phyloP scores from a whole-genome alignment of 2,113 vertebrate species.

The Platycercus adscitus region DNA sequence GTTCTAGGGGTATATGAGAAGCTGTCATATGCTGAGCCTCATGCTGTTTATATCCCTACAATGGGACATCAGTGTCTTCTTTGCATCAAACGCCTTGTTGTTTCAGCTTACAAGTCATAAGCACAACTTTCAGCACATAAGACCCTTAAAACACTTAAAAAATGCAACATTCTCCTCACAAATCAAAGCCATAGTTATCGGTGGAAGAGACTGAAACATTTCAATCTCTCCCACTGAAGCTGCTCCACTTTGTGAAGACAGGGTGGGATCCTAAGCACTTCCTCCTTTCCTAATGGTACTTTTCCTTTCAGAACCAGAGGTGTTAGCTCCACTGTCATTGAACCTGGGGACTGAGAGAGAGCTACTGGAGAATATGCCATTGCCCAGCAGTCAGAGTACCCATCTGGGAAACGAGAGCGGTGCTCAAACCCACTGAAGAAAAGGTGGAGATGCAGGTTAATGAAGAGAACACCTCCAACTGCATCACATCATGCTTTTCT shows the following conservation, averaged over 20 bases:
- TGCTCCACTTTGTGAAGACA: not conserved
- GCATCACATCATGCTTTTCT: not conserved
- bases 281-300: not conserved
- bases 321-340: not conserved
- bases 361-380: not conserved
- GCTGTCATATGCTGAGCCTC: not conserved
- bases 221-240: fast-evolving
- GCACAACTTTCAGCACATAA: not conserved
- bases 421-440: not conserved
- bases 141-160: not conserved
- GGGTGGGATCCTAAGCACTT: not conserved
- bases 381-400: not conserved
- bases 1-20: not conserved
- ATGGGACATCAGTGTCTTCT: not conserved
- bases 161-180: not conserved
- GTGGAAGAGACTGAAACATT: not conserved
- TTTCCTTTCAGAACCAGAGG: not conserved
- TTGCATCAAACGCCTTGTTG: fast-evolving
- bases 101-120: not conserved
- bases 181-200: not conserved
- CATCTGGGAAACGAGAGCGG: not conserved
- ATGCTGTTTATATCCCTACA: not conserved
- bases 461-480: not conserved
- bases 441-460: not conserved
- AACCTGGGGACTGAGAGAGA: not conserved